phyloP scores from a whole-genome alignment of 1,140 invertebrate genomes.

The Mya arenaria region DNA sequence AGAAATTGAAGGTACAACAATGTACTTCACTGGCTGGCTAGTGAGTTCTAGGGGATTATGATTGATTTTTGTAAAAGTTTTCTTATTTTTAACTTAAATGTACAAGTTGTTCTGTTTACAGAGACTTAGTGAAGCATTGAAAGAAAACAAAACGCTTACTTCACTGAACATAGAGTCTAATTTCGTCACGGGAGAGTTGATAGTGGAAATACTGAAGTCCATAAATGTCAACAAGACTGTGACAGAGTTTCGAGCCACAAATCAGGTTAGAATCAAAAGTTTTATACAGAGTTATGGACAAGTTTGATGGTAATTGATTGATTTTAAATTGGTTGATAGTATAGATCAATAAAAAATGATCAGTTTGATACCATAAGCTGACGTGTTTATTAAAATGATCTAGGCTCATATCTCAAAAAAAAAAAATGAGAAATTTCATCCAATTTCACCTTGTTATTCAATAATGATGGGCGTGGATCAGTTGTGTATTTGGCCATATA shows the following conservation, averaged over 20 bases:
- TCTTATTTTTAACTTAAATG: too few species aligned
- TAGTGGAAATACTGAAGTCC: slow-evolving; percentile 92
- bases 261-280: slow-evolving; percentile 90
- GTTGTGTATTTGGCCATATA: too few species aligned
- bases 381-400: too few species aligned
- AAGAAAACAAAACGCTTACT: slow-evolving; percentile 92
- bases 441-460: too few species aligned
- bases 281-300: neutral
- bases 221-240: slow-evolving; percentile 92
- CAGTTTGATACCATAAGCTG: too few species aligned
- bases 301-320: neutral
- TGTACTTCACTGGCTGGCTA: too few species aligned
- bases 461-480: too few species aligned
- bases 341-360: neutral
- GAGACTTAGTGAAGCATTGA: slow-evolving; percentile 91
- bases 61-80: too few species aligned
- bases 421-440: too few species aligned
- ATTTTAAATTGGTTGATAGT: neutral
- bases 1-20: too few species aligned
- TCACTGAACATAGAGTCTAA: slow-evolving; percentile 98
- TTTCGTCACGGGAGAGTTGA: slow-evolving; percentile 90
- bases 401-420: too few species aligned
- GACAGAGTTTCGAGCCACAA: slow-evolving; percentile 96
- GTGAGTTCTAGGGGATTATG: too few species aligned
- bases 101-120: slow-evolving; percentile 79